Evolutionary conservation across 2,888 invertebrate species (phyloP).

Genomic region (Eristalis tenax): DNA sequence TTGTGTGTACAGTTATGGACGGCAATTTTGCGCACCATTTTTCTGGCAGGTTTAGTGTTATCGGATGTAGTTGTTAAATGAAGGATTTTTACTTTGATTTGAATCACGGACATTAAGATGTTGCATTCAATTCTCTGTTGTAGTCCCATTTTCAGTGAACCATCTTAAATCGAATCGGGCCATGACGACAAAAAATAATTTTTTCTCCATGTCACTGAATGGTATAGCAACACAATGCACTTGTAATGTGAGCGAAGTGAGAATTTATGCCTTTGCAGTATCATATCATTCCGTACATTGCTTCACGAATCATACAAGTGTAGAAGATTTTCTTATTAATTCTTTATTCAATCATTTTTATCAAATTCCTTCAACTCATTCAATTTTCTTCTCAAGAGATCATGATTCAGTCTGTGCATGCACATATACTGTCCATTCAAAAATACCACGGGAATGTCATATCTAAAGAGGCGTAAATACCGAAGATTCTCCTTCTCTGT

Average conservation of each 20-base stretch:
- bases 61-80: background rate
- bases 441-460: constrained; percentile 94
- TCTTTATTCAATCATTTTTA: background rate
- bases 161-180: no score
- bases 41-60: background rate
- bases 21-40: background rate
- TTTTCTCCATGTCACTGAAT: no score
- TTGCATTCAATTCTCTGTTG: no score
- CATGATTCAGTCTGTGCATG: constrained; percentile 86
- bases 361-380: constrained; percentile 8
- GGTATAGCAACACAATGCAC: no score
- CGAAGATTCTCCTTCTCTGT: constrained; percentile 87
- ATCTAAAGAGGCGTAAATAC: constrained; percentile 88
- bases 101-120: no score
- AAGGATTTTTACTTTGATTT: background rate
- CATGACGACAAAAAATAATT: no score
- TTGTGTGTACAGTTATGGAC: background rate
- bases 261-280: no score
- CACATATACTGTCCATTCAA: constrained; percentile 91
- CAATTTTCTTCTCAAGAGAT: constrained; percentile 81
- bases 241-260: no score
- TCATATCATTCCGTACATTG: no score
- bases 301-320: no score
- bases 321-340: no score
- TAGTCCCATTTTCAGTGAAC: no score